A percentile compares a stretch with the other conserved stretches of the same genome.
Evolutionary conservation across 2,888 invertebrate genomes (phyloP).

Genomic region (Vanessa cardui): DNA sequence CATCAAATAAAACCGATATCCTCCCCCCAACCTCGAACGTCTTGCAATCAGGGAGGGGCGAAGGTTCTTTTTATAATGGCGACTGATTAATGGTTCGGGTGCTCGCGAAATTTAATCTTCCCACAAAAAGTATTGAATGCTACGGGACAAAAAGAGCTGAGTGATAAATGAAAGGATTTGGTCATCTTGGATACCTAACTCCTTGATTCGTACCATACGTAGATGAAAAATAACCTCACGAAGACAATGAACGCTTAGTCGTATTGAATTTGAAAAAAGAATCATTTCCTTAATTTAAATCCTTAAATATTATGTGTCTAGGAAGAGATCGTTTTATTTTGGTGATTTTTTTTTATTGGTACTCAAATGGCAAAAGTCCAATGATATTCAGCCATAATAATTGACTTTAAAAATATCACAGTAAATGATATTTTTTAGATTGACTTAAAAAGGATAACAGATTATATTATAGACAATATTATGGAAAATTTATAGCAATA

Average conservation of each 20-base stretch:
- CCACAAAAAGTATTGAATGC: slow-evolving; percentile 80
- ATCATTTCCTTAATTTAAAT: too few species aligned
- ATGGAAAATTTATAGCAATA: too few species aligned
- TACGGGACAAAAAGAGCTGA: slow-evolving; percentile 68
- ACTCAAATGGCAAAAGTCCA: too few species aligned
- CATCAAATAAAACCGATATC: slow-evolving; percentile 30
- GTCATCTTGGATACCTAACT: slow-evolving; percentile 53
- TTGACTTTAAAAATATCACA: too few species aligned
- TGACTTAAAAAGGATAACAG: too few species aligned
- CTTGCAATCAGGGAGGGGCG: slow-evolving; percentile 22
- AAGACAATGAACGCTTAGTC: not conserved
- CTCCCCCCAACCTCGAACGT: slow-evolving; percentile 17
- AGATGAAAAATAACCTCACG: slow-evolving; percentile 25
- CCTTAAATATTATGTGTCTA: too few species aligned
- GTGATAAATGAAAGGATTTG: slow-evolving; percentile 73
- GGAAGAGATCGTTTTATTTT: too few species aligned
- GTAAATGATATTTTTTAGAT: too few species aligned
- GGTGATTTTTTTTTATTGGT: too few species aligned
- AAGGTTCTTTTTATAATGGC: slow-evolving; percentile 57
- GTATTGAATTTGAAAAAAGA: not conserved
- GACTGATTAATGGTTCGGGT: slow-evolving; percentile 72
- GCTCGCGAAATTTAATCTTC: slow-evolving; percentile 79
- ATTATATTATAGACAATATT: too few species aligned
- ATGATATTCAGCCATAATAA: too few species aligned
- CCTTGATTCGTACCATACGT: slow-evolving; percentile 25